Base-by-base conservation (phyloP, 1,140 invertebrate genomes). In the Piezodorus guildinii region DNA sequence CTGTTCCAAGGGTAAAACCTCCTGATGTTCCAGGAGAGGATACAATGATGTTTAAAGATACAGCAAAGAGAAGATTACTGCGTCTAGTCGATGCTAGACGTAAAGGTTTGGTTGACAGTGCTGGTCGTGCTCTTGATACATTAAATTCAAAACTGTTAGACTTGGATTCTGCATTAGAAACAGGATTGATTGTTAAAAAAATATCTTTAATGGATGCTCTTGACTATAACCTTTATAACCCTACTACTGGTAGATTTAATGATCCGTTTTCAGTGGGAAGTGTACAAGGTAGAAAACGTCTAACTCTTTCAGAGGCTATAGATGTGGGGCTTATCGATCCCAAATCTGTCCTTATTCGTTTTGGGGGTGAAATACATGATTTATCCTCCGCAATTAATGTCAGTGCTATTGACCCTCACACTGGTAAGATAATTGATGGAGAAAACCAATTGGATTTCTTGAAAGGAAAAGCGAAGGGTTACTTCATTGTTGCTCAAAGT, bases 71-170 rank as follows among this genome's bases (percentile, higher is more conserved):
- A 69, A 85, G 86, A 71, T 74, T 94, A 63, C 80, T 93, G 10
- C 91, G 89, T 71, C 78, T 96, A 62, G 83, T 85, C 23, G 90
- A 94, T 72, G 91, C 89, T 16, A 90, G 90, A 75, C 80, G 87
- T 49, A 86, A 86, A 73, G 91, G 90, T 21, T 76, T 94, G 16
- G 86, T 94, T 76, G 91, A 96, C 74, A 88, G 91, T 61, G 91
- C 91, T 68, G 85, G 85, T 66, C 88, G 86, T 72, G 87, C 91
- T 30, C 73, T 94, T 58, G 88, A 93, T 70, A 88, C 85, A 8
- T 80, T 81, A 54, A 90, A 85, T 23, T 90, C 88, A 39, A 87
- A 88, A 72, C 76, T 93, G n/a, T 82, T 88, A 66, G 79, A 84
- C 12, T 73, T 94, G 61, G 73, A 80, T 52, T 78, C 79, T 61